Percentiles rank a stretch among this genome's conserved stretches.
Conservation (phyloP, 2,113 vertebrate genomes). For the Irena cyanogastra region DNA sequence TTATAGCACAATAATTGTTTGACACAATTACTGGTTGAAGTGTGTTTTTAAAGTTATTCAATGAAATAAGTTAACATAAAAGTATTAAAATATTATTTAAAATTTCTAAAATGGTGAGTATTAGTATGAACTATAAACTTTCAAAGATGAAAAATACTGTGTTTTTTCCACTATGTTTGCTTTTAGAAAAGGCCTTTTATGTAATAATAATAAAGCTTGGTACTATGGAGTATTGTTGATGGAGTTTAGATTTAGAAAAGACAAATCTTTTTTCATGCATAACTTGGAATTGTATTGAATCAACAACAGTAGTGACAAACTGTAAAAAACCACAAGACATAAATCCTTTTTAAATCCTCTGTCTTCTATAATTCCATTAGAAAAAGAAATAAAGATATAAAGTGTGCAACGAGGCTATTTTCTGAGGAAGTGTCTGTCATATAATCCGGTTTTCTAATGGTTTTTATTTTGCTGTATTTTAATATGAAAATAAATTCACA, state of each 20-base stretch:
- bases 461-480: not conserved
- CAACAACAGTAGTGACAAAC: not conserved
- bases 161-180: not conserved
- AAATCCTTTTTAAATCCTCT: conserved; percentile 10
- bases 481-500: not conserved
- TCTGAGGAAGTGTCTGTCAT: not conserved
- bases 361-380: not conserved
- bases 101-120: not conserved
- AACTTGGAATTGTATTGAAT: not conserved
- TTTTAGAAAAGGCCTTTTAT: not conserved
- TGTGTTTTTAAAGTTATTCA: not conserved
- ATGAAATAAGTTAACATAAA: not conserved
- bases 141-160: not conserved
- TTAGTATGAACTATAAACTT: not conserved
- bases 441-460: not conserved
- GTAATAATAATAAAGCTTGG: not conserved
- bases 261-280: not conserved
- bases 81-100: not conserved
- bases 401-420: not conserved
- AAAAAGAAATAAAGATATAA: not conserved
- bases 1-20: not conserved
- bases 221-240: conserved; percentile 6
- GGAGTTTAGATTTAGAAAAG: not conserved
- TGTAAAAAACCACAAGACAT: not conserved
- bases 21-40: not conserved